Conservation (phyloP, 92 coral and sea anemone species). For the Epizoanthus ramosus region DNA sequence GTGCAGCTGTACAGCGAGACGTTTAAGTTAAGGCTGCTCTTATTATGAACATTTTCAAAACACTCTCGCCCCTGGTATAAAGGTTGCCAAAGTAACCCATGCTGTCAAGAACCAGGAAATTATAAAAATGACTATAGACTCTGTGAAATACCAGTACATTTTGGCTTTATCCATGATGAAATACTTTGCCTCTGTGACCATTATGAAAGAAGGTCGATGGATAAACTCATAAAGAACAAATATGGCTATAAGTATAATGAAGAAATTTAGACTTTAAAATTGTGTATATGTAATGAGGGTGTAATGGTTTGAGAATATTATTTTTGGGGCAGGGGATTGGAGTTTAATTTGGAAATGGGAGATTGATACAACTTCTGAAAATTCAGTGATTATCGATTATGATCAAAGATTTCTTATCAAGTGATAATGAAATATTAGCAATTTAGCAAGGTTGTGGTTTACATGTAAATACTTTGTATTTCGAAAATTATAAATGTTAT, state of each 20-base stretch:
- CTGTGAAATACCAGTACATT: conserved; percentile 40
- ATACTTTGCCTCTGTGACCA: conserved; percentile 20
- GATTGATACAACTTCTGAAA: too few species aligned
- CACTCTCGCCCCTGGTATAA: conserved; percentile 54
- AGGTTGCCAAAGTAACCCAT: conserved; percentile 52
- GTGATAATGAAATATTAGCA: too few species aligned
- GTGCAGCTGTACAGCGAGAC: neutral
- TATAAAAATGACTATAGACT: conserved; percentile 23
- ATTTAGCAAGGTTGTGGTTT: too few species aligned
- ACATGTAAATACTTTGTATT: too few species aligned
- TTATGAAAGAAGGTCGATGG: conserved; percentile 6
- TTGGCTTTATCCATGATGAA: neutral
- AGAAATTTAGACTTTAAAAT: conserved; percentile 23
- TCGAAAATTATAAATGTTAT: too few species aligned
- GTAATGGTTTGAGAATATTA: too few species aligned
- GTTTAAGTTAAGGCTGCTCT: conserved; percentile 29
- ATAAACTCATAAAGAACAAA: conserved; percentile 15
- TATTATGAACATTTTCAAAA: conserved; percentile 48
- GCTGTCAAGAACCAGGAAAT: conserved; percentile 44
- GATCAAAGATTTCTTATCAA: too few species aligned
- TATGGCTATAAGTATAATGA: conserved; percentile 20
- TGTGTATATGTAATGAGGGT: too few species aligned
- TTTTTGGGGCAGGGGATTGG: too few species aligned
- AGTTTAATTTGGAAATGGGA: too few species aligned
- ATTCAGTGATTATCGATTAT: too few species aligned